phyloP scores from a whole-genome alignment of 2,888 invertebrate species.

The Brassicogethes aeneus region DNA sequence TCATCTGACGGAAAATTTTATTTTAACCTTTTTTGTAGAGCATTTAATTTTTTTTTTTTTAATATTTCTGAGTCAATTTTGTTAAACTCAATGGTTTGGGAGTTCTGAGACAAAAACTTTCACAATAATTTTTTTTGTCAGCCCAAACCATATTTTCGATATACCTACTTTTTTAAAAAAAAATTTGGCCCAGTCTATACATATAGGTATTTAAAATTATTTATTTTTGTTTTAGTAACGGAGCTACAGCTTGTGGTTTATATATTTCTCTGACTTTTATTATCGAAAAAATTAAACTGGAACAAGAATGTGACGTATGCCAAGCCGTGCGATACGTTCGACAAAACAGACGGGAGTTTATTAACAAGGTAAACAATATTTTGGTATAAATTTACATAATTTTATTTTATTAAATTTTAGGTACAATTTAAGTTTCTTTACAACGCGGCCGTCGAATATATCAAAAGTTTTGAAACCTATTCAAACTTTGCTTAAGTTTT shows the following conservation, averaged over 20 bases:
- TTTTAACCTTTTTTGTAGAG: no score
- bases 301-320: constrained; percentile 44
- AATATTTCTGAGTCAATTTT: no score
- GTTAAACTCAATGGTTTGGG: no score
- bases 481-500: background rate
- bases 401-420: constrained; percentile 27
- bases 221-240: constrained; percentile 38
- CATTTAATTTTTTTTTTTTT: no score
- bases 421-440: constrained; percentile 38
- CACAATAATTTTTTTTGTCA: no score
- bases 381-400: background rate
- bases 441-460: constrained; percentile 32
- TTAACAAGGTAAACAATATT: constrained; percentile 29
- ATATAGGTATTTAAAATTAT: no score
- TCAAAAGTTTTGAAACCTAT: background rate
- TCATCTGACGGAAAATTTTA: no score
- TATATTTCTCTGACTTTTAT: constrained; percentile 41
- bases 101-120: no score
- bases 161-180: no score
- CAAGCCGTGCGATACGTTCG: constrained; percentile 41
- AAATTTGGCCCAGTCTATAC: no score
- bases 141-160: no score
- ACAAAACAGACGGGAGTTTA: constrained; percentile 38
- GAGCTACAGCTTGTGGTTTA: constrained; percentile 41
- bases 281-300: constrained; percentile 43